Conservation (phyloP, 2,797 vertebrate genomes). For the Heterohyrax brucei region DNA sequence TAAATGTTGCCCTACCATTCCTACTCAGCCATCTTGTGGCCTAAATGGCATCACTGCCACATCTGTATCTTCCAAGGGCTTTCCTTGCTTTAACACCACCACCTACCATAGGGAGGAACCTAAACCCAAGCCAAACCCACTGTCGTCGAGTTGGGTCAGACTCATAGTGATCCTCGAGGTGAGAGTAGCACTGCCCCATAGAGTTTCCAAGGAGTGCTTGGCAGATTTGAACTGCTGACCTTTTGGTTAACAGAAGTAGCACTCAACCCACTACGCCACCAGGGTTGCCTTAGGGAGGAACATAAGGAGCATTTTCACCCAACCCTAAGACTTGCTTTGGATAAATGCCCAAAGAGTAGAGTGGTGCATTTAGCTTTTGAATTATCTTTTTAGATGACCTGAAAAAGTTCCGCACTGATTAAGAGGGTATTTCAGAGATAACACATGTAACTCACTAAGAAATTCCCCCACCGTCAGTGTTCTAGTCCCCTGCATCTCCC, state of each 20-base stretch:
- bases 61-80: neutral
- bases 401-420: neutral
- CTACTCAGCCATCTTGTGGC: neutral
- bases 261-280: neutral
- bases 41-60: neutral
- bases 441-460: neutral
- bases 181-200: too few relatives aligned
- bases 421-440: conserved; percentile 19
- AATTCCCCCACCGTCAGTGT: neutral
- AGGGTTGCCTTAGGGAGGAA: neutral
- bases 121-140: too few relatives aligned
- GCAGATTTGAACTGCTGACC: too few relatives aligned
- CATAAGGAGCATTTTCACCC: neutral
- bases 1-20: neutral
- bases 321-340: neutral
- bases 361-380: conserved; percentile 11
- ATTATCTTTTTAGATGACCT: neutral
- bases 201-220: too few relatives aligned
- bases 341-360: neutral
- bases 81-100: neutral
- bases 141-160: too few relatives aligned
- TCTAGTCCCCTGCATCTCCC: neutral
- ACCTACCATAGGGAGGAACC: neutral
- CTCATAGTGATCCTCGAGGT: too few relatives aligned
- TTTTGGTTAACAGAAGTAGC: too few relatives aligned